Base-by-base conservation (phyloP, 2,888 invertebrate species). In the Aleiodes alternator region DNA sequence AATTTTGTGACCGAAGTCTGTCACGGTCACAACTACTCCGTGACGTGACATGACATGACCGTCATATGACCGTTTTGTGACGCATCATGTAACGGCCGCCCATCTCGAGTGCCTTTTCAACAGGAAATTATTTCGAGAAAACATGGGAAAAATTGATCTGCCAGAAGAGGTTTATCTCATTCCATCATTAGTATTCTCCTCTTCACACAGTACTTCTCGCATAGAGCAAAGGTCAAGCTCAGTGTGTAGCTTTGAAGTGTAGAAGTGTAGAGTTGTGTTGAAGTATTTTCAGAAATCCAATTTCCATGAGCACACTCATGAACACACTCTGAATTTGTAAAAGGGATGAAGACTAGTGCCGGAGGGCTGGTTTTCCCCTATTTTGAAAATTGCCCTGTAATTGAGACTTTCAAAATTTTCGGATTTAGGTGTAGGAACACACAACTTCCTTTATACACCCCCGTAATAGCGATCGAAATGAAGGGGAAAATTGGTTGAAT, bases 381-480 rank as follows among this genome's bases (percentile, higher is more conserved):
- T 72, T 29, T 53, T 4, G 31, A 69, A 78, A 79, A 78, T 74
- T 68, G 73, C 64, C 73, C 70, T 73, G 78, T 76, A 79, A 78
- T 80, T 59, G 76, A 80, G 76, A 78, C 72, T 69, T 51, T 38
- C 57, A 64, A 53, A 69, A 72, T 72, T 76, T 55, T 72, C 55
- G 53, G 68, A 56, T 74, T 77, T 73, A 75, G 55, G 55, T 14
- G 56, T 16, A 34, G 34, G 34, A 2, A 23, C 23, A 23, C 38
- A 38, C 38, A 38, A 38, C 14, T 34, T 4, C 51, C 3, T 56
- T 43, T 43, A 43, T 56, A 66, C 38, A 61, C 31, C 48, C 64
- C 48, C 64, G 68, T 75, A 77, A 73, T 59, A 61, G 73, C 79
- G 73, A 79, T 78, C 76, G 69, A 76, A 79, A 72, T 71, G 31